Evolutionary conservation across 30 jellyfish, hydroid and myxozoan species (phyloP), one percentile per base, ranked within the genome.

Genomic region (Aurelia sp.): DNA sequence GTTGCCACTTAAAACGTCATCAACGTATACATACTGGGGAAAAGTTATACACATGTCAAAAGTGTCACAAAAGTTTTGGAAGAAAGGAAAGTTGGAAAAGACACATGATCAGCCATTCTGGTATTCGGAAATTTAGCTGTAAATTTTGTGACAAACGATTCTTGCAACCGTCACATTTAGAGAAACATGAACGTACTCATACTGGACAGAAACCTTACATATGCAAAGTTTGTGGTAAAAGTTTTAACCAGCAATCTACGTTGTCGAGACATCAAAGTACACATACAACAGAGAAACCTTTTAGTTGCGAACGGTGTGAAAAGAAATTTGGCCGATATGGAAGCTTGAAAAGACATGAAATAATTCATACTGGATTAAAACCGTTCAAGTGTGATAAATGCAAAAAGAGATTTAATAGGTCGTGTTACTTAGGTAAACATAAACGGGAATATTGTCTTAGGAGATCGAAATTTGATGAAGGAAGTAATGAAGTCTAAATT

Each of bases 341-440:
- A 22, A 78, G 84, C 52, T 66, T 87, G 23, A 44, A 59, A 74
- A 79, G 89, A 23, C 96, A 87, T 40, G 51, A 41, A 78, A 76
- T 31, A 17, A 87, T 87, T 10, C 96, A 87, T 72, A 66, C 92
- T 30, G 96, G 96, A 22, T 21, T 40, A 37, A 66, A 44, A 70
- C 89, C 89, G 12, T 78, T 37, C 27, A 62, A 78, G 23, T 81
- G 91, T 69, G 64, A 81, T 30, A 33, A 51, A 4, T 70, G 89
- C 60, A 52, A 78, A 19, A 78, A 78, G 59, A 7, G 89, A 6
- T 78, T 78, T 51, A 78, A 48, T 44, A 41, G 76, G 23, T 65
- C 86, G 17, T 76, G 61, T 63, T 76, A 78, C 17, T 64, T 62
- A 60, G 74, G 58, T 13, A 52, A 35, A 44, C 89, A 78, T n/a